Base-by-base conservation (phyloP, 2,797 vertebrate species). In the Manis crassicaudata region DNA sequence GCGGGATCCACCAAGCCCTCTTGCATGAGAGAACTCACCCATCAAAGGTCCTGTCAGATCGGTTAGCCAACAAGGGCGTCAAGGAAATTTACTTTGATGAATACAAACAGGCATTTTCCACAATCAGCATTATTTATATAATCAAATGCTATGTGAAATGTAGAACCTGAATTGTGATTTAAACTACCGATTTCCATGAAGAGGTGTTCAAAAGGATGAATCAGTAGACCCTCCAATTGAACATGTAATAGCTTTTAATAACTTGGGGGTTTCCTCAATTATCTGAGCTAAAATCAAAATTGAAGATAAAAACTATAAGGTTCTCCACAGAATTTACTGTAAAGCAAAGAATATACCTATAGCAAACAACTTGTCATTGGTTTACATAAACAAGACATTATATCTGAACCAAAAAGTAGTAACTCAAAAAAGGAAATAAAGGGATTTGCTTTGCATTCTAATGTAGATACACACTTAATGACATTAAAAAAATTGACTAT, bases 41-140 rank as follows among this genome's bases (percentile, higher is more conserved):
- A 65, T 83, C 21, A 18, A 88, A 93, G 96, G 67, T 0, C 1
- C 60, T 76, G 29, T 92, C 84, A 92, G 93, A 93, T 88, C 67
- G 7, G 0, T 70, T 94, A 92, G 80, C 91, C 70, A 67, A 93
- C 72, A 3, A 97, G 65, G 85, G 90, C 88, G 88, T 95, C 94
- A 95, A 98, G 86, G 92, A 98, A 97, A 97, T 83, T 93, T 46
- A 81, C 94, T 97, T 46, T 96, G 94, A 98, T 93, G 77, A 96
- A 93, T 52, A 90, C 67, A 77, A 92, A 87, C 40, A 67, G 93
- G 65, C 95, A 95, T 97, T 96, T 97, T 95, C 96, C 84, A 96
- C 96, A 96, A 95, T 87, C 76, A 89, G 46, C n/a, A 92, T 94
- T 97, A 97, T 86, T 95, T 94, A 95, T 91, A 88, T 52, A 97